phyloP scores from a whole-genome alignment of 2,113 vertebrate species.

The Rana temporaria region DNA sequence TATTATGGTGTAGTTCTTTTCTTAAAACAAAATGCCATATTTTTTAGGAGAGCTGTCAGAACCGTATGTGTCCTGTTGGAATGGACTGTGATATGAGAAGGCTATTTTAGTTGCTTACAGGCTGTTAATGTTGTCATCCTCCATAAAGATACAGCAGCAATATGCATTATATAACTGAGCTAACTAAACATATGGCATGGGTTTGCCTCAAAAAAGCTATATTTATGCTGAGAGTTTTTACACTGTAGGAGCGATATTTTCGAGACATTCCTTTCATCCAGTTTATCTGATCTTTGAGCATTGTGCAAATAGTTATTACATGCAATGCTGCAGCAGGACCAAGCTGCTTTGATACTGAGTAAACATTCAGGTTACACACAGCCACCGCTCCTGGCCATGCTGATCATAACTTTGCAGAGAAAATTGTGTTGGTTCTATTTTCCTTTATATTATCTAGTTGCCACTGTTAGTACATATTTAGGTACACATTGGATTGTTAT shows the following conservation, averaged over 20 bases:
- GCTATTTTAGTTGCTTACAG: neutral
- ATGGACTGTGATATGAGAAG: neutral
- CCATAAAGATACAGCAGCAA: neutral
- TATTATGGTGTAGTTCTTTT: no score
- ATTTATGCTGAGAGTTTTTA: constrained; percentile 1
- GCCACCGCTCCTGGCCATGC: no score
- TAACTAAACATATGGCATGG: constrained; percentile 26
- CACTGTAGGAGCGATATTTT: neutral
- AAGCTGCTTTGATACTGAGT: neutral
- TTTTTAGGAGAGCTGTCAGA: neutral
- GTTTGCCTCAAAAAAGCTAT: constrained; percentile 5
- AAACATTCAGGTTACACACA: neutral
- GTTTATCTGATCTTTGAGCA: constrained; percentile 2
- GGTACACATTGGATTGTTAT: no score
- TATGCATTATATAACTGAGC: constrained; percentile 6
- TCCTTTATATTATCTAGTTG: no score
- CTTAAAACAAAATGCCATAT: no score
- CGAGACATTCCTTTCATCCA: constrained; percentile 20
- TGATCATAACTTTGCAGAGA: no score
- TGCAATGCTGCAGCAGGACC: neutral
- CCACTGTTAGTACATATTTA: no score
- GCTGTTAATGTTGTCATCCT: neutral
- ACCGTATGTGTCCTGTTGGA: neutral
- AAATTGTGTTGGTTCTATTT: no score
- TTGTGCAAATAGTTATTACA: constrained; percentile 3